Evolutionary conservation across 1,140 invertebrate species (phyloP).

Genomic region (Drosophila simulans): DNA sequence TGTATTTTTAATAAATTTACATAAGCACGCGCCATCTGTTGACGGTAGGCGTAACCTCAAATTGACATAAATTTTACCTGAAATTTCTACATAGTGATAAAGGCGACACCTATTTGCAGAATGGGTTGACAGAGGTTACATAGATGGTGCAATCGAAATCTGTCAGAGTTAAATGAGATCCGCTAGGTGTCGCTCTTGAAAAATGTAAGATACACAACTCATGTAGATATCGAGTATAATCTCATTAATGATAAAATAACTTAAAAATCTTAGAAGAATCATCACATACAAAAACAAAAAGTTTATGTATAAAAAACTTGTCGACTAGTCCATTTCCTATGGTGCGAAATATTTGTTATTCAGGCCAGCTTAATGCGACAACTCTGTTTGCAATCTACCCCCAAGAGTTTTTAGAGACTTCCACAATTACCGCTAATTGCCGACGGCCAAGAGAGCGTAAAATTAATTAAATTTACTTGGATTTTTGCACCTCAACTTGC

Average conservation of each 20-base stretch:
- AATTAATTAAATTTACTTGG: conserved; percentile 76
- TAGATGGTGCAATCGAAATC: background rate
- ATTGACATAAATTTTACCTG: background rate
- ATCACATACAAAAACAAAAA: too few relatives aligned
- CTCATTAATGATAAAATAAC: background rate
- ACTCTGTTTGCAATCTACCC: conserved; percentile 9
- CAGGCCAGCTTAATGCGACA: background rate
- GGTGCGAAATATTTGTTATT: too few relatives aligned
- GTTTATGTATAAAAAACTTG: too few relatives aligned
- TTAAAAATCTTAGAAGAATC: background rate
- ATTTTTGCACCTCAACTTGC: conserved; percentile 66
- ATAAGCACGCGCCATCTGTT: background rate
- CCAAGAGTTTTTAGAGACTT: background rate
- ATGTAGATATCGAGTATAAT: background rate
- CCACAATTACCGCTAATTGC: conserved; percentile 38
- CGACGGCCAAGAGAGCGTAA: conserved; percentile 58
- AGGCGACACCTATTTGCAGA: background rate
- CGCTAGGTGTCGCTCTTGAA: background rate
- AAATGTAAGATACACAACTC: background rate
- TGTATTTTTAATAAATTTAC: background rate
- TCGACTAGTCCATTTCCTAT: too few relatives aligned
- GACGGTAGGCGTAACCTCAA: background rate
- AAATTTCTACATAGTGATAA: background rate
- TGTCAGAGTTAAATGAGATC: background rate
- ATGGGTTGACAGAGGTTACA: background rate